These are phyloP conservation scores for Pseudomyrmex dendroicus DNA, from an alignment of 1,140 invertebrate species.

Conservation along the genomic window DNA sequence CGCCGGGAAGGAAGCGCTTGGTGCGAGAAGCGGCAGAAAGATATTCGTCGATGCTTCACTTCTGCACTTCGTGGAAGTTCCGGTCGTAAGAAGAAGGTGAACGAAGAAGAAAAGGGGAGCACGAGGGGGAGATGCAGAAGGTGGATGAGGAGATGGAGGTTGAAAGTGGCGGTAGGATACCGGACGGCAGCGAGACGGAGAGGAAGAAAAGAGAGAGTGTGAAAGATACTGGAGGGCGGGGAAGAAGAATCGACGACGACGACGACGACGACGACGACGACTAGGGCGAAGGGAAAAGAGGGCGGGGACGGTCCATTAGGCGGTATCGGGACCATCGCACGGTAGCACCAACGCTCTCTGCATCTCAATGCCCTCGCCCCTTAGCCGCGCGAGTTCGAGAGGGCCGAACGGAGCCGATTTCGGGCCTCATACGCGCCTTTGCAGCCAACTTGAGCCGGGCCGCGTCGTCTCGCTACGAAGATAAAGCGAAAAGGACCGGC, in stretches of 20 bases:
- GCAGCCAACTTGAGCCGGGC: conserved; percentile 12
- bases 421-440: conserved; percentile 59
- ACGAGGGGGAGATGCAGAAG: conserved; percentile 39
- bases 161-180: conserved; percentile 65
- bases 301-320: conserved; percentile 84
- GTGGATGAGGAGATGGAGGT: conserved; percentile 43
- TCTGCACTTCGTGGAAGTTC: conserved; percentile 53
- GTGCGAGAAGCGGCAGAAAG: conserved; percentile 7
- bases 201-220: conserved; percentile 55
- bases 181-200: conserved; percentile 35
- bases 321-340: conserved; percentile 85
- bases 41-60: conserved; percentile 41
- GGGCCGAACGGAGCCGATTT: conserved; percentile 68
- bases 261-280: conserved; percentile 61
- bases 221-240: conserved; percentile 67
- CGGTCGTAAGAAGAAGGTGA: conserved; percentile 32
- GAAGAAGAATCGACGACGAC: conserved; percentile 74
- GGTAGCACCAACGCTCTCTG: conserved; percentile 85
- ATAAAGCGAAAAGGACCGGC: conserved; percentile 69
- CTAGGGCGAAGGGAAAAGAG: conserved; percentile 69
- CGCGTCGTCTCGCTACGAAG: conserved; percentile 32
- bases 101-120: conserved; percentile 18
- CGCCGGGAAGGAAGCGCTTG: neutral
- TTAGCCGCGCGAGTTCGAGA: conserved; percentile 64
- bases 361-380: conserved; percentile 83